Percentiles rank a stretch among this genome's conserved stretches.
phyloP scores from a whole-genome alignment of 2,797 vertebrate genomes.

The Poeciliopsis turneri region DNA sequence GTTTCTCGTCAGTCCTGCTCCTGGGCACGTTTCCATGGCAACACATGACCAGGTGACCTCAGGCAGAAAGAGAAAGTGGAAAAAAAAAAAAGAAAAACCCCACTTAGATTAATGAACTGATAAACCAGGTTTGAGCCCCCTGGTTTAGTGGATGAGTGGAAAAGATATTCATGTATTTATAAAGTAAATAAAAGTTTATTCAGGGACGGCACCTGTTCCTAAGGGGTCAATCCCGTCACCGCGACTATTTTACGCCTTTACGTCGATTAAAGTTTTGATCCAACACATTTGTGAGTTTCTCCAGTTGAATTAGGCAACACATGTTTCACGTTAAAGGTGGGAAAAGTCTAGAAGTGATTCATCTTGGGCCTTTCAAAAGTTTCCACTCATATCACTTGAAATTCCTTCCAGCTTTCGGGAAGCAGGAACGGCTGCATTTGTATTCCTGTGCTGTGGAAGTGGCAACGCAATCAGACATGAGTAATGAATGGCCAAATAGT shows the following conservation, averaged over 20 bases:
- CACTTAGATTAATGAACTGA: background rate
- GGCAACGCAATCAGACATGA: constrained; percentile 37
- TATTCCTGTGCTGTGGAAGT: constrained; percentile 37
- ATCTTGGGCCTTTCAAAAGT: constrained; percentile 35
- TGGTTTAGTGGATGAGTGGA: background rate
- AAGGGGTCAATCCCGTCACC: too few species aligned
- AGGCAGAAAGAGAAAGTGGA: background rate
- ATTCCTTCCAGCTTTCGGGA: constrained; percentile 52
- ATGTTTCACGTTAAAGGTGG: background rate
- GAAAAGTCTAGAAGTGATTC: background rate
- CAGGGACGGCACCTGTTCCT: too few species aligned
- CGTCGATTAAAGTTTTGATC: background rate
- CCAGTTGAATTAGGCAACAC: background rate
- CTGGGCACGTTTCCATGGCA: background rate
- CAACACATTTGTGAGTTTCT: background rate
- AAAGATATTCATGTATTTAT: background rate
- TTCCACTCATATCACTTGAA: constrained; percentile 51
- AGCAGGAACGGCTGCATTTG: constrained; percentile 42
- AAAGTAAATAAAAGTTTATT: background rate
- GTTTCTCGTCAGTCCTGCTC: background rate
- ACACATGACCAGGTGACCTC: background rate
- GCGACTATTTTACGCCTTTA: background rate
- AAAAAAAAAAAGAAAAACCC: background rate
- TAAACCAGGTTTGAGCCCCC: background rate
- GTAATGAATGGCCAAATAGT: constrained; percentile 38